These are phyloP conservation scores for Cebus imitator DNA, from an alignment of 2,113 vertebrate species.

Conservation along the genomic window DNA sequence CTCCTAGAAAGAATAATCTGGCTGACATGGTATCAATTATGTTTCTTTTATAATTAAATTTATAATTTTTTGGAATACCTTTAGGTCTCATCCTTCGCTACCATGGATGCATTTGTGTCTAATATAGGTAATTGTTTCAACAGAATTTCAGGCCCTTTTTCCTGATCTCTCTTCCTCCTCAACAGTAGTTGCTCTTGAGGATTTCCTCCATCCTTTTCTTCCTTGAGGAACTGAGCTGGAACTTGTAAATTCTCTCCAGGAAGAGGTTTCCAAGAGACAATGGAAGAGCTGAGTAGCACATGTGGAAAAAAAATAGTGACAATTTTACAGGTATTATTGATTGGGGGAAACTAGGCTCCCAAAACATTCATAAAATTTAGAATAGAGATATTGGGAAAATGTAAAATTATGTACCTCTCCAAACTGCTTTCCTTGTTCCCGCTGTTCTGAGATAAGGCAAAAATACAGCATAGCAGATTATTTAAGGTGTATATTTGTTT, in stretches of 20 bases:
- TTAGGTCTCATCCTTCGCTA: background rate
- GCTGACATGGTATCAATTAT: background rate
- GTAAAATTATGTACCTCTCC: background rate
- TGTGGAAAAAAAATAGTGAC: background rate
- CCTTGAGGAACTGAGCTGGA: background rate
- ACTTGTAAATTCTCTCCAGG: background rate
- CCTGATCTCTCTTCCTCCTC: background rate
- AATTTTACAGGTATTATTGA: background rate
- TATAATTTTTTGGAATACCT: background rate
- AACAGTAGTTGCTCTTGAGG: background rate
- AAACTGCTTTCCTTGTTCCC: background rate
- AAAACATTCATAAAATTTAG: background rate
- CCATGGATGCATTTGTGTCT: background rate
- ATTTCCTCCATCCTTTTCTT: background rate
- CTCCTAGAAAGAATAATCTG: background rate
- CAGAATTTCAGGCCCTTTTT: background rate
- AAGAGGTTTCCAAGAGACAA: background rate
- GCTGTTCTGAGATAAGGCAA: background rate
- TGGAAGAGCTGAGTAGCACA: background rate
- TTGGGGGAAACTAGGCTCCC: background rate
- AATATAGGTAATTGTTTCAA: background rate
- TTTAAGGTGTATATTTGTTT: constrained; percentile 11
- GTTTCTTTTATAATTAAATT: background rate
- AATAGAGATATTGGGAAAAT: background rate
- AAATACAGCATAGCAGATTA: background rate